Base-by-base conservation (phyloP, 2,113 vertebrate genomes). In the Saimiri boliviensis region DNA sequence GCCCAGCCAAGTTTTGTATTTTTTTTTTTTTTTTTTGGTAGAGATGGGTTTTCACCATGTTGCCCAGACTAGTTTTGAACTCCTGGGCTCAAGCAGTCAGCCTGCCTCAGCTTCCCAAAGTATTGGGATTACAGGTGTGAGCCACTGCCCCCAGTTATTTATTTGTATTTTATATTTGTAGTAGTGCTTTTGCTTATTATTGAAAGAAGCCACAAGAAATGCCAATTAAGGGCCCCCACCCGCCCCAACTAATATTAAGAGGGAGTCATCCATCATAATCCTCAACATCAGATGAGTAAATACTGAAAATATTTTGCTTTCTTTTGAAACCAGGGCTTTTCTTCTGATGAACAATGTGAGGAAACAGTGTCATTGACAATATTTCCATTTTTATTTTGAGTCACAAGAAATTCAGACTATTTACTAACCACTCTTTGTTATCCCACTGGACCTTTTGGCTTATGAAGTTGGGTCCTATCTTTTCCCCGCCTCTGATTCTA, bases 301-400 rank as follows among this genome's bases (percentile, higher is more conserved):
- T 52, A 49, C 23, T 58, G 35, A 42, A 84, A 71, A 27, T 87
- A 13, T 14, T 95, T 94, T 89, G 11, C 27, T 79, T 5, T 87
- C 23, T 89, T 66, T 60, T 27, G 42, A 82, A 77, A 54, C 13
- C 25, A 6, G 8, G 70, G 19, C 86, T 83, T 74, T 86, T 49
- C 42, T 95, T 60, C 45, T 83, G 47, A 73, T 83, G 13, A n/a
- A 37, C 19, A 81, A 49, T 73, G 35, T 40, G 8, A 23, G 37
- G n/a, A 92, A 93, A 96, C 30, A 20, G 54, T 80, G n/a, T 47
- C 80, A 76, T 7, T 73, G 37, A 47, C n/a, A 40, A 11, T n/a
- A 56, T 79, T 92, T 94, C 68, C 13, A 49, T 73, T 92, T 97
- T 94, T 37, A 89, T 32, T 92, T 76, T 71, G 58, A 9, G 20